Base-by-base conservation (phyloP, 2,888 invertebrate genomes). In the Ypsolopha sequella region DNA sequence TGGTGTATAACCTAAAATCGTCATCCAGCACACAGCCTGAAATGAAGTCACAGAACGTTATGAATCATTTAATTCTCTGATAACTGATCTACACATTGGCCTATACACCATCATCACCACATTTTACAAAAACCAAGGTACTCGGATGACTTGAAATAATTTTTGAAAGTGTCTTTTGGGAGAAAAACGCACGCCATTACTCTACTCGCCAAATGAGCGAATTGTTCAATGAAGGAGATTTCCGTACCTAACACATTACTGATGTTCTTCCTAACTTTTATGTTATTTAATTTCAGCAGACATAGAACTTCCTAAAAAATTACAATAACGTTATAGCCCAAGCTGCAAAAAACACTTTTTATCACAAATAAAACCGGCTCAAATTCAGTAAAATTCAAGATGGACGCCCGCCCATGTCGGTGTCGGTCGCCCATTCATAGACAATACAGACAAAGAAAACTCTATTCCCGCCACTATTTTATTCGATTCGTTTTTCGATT, bases 241-340 rank as follows among this genome's bases (percentile, higher is more conserved):
- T 72, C 70, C 90, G 88, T 90, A 92, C 92, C 92, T 92, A 92
- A 88, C 89, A 88, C 91, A 91, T 91, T 90, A 89, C 91, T 89
- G 85, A 76, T 87, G 80, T 79, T 88, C 88, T 87, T 89, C 85
- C 87, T 89, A 87, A 76, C 81, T 84, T 82, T 82, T 76, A 74
- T 66, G 69, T 76, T 77, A 73, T 78, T 66, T 70, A 73, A 65
- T 77, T 74, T 68, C 71, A 71, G 73, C 76, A 84, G 79, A 77
- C 77, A 77, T 82, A 60, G 74, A 81, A 75, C 73, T 77, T 79
- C 70, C 76, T 78, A 69, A 78, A 80, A 85, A 80, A 68, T 76
- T 80, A 76, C 70, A 74, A 81, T 73, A 73, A 75, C 72, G 68
- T 72, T 73, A 65, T 72, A 76, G 73, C 76, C 73, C 69, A 71